Evolutionary conservation across 35 echinoderm and acorn worm genomes (phyloP).

Genomic region (Heliocidaris tuberculata): DNA sequence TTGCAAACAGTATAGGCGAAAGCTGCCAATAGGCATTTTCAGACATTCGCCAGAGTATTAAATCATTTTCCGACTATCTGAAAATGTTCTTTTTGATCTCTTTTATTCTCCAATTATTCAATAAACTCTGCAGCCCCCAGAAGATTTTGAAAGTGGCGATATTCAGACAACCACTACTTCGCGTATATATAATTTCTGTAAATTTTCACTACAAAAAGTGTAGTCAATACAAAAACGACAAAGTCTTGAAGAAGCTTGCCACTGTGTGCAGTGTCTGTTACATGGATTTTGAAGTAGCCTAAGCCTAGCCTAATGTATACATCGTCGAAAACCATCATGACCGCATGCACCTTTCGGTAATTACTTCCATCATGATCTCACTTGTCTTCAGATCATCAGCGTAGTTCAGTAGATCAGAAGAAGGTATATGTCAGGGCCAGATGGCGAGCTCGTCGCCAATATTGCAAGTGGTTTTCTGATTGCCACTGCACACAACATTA

Average conservation of each 20-base stretch:
- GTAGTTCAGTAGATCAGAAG: not conserved
- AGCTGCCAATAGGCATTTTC: too few relatives aligned
- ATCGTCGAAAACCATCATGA: not conserved
- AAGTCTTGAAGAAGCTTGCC: not conserved
- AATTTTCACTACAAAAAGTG: too few relatives aligned
- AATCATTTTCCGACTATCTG: too few relatives aligned
- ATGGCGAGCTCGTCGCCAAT: not conserved
- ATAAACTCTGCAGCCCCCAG: too few relatives aligned
- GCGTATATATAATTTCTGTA: too few relatives aligned
- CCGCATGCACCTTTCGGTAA: not conserved
- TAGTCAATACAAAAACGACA: too few relatives aligned
- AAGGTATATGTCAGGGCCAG: not conserved
- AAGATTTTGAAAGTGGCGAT: too few relatives aligned
- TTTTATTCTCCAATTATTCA: too few relatives aligned
- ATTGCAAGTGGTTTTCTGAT: conserved; percentile 17
- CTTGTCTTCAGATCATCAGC: not conserved
- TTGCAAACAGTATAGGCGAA: too few relatives aligned
- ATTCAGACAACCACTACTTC: too few relatives aligned
- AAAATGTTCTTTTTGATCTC: too few relatives aligned
- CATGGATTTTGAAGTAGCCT: not conserved
- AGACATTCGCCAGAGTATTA: too few relatives aligned
- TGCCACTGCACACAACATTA: not conserved
- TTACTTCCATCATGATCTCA: not conserved
- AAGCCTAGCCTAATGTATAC: not conserved
- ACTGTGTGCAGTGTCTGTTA: not conserved